Conservation (phyloP, 1,140 invertebrate genomes). For the Cotesia typhae region DNA sequence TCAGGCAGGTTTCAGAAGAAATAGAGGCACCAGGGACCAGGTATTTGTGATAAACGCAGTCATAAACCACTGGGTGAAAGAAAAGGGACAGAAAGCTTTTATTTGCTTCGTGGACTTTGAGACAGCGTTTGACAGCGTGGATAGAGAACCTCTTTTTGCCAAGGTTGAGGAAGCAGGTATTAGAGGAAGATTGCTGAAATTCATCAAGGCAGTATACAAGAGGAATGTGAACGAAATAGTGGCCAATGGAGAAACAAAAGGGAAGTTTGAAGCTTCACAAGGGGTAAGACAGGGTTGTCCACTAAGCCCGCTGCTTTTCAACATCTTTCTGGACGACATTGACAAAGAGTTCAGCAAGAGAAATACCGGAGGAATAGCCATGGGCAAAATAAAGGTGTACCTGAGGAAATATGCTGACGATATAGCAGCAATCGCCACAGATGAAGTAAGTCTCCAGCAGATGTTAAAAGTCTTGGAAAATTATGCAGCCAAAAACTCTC, state of each 20-base stretch:
- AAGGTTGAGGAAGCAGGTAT: too few relatives aligned
- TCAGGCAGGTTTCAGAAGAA: too few relatives aligned
- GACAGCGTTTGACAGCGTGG: too few relatives aligned
- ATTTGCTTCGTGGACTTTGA: background rate
- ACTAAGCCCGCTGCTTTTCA: background rate
- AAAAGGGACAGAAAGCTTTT: too few relatives aligned
- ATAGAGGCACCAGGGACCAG: too few relatives aligned
- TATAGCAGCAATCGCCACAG: background rate
- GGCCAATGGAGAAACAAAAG: background rate
- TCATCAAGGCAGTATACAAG: background rate
- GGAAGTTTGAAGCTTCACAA: background rate
- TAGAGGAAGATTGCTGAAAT: background rate
- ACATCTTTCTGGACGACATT: background rate
- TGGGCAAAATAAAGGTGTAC: background rate
- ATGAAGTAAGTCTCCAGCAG: background rate
- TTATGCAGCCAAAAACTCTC: background rate
- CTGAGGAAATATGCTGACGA: background rate
- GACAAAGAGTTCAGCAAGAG: background rate
- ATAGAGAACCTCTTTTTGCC: too few relatives aligned
- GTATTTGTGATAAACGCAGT: too few relatives aligned
- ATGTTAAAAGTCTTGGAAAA: background rate
- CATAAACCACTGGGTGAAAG: too few relatives aligned
- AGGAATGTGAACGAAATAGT: background rate
- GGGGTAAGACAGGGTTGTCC: background rate
- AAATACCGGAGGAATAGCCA: background rate